A percentile compares a stretch with the other conserved stretches of the same genome.
Conservation (phyloP, 2,113 vertebrate genomes). For the Psophia crepitans region DNA sequence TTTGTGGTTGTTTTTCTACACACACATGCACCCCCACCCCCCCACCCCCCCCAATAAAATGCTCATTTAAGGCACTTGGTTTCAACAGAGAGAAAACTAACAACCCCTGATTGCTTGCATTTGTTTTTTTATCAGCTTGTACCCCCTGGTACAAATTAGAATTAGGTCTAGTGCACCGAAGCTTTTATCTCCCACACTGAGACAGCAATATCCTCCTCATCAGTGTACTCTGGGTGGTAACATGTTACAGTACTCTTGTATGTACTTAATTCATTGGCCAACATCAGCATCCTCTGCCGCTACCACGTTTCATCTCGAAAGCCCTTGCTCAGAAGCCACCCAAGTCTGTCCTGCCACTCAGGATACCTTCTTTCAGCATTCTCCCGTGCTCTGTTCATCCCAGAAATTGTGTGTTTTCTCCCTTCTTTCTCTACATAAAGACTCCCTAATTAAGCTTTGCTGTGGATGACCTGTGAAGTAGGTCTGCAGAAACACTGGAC, state of each 20-base stretch:
- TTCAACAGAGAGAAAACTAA: background rate
- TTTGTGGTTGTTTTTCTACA: background rate
- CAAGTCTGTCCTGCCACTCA: background rate
- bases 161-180: background rate
- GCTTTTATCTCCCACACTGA: background rate
- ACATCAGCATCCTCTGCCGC: background rate
- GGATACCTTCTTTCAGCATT: background rate
- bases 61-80: background rate
- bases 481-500: background rate
- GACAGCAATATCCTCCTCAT: background rate
- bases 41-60: too few relatives aligned
- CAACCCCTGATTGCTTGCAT: background rate
- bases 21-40: too few relatives aligned
- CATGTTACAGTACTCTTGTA: background rate
- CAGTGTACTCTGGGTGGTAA: background rate
- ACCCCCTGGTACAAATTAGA: background rate
- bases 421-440: background rate
- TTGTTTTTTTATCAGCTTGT: background rate
- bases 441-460: background rate
- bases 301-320: background rate
- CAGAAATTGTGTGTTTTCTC: background rate
- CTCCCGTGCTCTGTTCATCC: background rate
- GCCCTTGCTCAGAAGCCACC: background rate
- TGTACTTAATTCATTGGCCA: background rate
- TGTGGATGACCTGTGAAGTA: background rate